phyloP scores from a whole-genome alignment of 2,113 vertebrate genomes.

The Larimichthys crocea region DNA sequence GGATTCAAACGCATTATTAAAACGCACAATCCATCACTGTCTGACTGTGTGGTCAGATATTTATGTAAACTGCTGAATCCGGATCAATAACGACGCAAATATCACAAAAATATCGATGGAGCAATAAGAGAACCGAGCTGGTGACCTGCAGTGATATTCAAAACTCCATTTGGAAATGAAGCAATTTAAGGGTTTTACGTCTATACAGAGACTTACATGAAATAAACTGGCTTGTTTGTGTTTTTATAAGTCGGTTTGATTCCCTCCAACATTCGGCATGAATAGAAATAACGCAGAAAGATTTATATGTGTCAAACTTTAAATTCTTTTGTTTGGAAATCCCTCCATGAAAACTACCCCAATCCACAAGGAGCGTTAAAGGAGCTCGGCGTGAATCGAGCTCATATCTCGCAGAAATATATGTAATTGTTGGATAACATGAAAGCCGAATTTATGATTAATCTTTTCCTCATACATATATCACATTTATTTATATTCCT shows the following conservation, averaged over 20 bases:
- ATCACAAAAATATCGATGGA: neutral
- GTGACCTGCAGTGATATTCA: neutral
- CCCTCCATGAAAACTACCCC: accelerated
- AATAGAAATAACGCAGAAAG: accelerated
- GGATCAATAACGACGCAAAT: neutral
- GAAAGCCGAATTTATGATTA: neutral
- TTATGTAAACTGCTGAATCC: neutral
- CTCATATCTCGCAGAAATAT: neutral
- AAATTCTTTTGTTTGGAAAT: neutral
- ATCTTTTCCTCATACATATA: accelerated
- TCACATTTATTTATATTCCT: accelerated
- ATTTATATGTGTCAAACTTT: neutral
- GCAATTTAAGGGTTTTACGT: neutral
- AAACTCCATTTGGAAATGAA: conserved; percentile 21
- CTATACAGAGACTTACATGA: accelerated
- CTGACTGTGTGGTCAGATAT: neutral
- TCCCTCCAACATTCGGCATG: neutral
- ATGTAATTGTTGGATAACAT: accelerated
- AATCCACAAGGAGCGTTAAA: accelerated
- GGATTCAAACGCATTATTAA: neutral
- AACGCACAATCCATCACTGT: neutral
- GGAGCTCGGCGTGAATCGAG: accelerated
- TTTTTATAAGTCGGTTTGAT: accelerated
- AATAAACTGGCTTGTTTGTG: accelerated
- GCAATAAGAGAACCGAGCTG: neutral